Evolutionary conservation across 2,113 vertebrate genomes (phyloP), one percentile per base, ranked within the genome.

Genomic region (Amazona vittata): DNA sequence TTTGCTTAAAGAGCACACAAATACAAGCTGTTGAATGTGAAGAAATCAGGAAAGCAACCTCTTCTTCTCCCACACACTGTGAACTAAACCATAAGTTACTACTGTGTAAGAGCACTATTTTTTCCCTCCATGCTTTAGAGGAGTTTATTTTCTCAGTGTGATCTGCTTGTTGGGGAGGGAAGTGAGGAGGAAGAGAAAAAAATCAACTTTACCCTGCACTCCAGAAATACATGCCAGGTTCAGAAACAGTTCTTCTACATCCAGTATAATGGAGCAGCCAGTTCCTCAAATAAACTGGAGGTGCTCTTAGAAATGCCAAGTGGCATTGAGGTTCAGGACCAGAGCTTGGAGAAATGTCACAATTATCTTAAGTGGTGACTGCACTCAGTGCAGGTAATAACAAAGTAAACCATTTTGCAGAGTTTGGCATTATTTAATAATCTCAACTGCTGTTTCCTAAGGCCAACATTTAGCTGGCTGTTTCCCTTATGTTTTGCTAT

Each of bases 11-110:
- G 73, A 85, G 60, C 25, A 4, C 64, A 90, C 64, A 86, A 88
- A 83, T 78, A 80, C 71, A 93, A 78, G 65, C 79, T 86, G 47
- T 77, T 94, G 94, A 78, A 78, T 60, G 69, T 80, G 74, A 77
- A 92, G 92, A 80, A 90, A 78, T 62, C 35, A 75, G 88, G 88
- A 93, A 86, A 69, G 67, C 93, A 89, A 4, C 68, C 33, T 96
- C 75, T 91, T 94, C 85, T 60, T 95, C 93, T 92, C 93, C 85
- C 86, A 91, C 88, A 93, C 86, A 55, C 68, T 89, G 67, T 86
- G 90, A 94, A 90, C 50, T 70, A 89, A 95, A 90, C 68, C 90
- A 86, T 78, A 90, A 90, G 83, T 86, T 93, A 83, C 47, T 86
- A 46, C 68, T 83, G 50, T 5, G 8, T 70, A 78, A 90, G 71